Percentiles rank a stretch among this genome's conserved stretches.
Conservation (phyloP, 2,113 vertebrate species). For the Boleophthalmus pectinirostris region DNA sequence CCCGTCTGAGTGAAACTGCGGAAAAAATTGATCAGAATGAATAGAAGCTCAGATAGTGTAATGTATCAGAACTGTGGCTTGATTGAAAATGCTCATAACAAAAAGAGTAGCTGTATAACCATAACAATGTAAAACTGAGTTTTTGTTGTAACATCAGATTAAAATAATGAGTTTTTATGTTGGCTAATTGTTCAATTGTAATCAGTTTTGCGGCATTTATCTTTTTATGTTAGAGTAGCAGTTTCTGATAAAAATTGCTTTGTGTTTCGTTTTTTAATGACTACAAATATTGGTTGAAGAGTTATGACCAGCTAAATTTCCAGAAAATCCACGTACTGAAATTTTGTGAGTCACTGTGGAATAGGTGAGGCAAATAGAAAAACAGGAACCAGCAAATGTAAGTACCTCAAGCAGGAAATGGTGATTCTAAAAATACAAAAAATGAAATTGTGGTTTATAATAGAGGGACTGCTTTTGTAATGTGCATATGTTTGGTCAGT, state of each 20-base stretch:
- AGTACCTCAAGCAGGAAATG: neutral
- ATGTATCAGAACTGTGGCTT: slow-evolving; percentile 2
- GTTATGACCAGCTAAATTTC: slow-evolving; percentile 31
- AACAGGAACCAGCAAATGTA: neutral
- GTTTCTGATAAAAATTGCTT: slow-evolving; percentile 7
- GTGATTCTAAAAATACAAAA: neutral
- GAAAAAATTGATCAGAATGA: slow-evolving; percentile 47
- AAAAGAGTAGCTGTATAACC: slow-evolving; percentile 1
- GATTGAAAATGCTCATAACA: neutral
- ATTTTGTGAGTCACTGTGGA: slow-evolving; percentile 22
- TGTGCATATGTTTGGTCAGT: neutral
- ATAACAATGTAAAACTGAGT: slow-evolving; percentile 18
- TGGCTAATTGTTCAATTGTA: neutral
- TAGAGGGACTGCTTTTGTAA: neutral
- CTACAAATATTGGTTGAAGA: slow-evolving; percentile 32
- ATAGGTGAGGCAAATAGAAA: neutral
- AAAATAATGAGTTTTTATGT: neutral
- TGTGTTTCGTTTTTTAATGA: too few species aligned
- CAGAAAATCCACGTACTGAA: neutral
- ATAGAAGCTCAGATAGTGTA: slow-evolving; percentile 25
- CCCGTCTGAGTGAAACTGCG: slow-evolving; percentile 29
- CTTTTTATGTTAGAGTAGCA: slow-evolving; percentile 4
- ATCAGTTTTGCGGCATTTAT: too few species aligned
- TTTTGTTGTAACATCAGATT: neutral
- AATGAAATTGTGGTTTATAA: neutral